These are phyloP conservation scores for Lutraria lutraria DNA, from an alignment of 2,888 invertebrate species.

Conservation along the genomic window DNA sequence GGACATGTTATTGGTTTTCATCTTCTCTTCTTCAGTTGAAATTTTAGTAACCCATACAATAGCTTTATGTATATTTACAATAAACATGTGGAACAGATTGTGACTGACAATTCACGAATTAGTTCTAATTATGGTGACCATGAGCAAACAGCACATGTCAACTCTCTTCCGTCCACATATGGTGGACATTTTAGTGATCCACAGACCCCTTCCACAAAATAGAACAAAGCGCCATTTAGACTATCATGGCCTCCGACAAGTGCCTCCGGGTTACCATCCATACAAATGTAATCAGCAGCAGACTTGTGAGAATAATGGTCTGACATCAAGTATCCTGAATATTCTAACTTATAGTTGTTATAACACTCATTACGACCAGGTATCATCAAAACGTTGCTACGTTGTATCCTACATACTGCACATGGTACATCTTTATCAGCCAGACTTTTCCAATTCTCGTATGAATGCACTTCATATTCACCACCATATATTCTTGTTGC, in stretches of 20 bases:
- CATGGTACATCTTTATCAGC: slow-evolving; percentile 29
- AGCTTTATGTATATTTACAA: no score
- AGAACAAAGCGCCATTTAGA: background rate
- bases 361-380: slow-evolving; percentile 26
- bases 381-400: slow-evolving; percentile 27
- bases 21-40: no score
- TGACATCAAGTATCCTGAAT: slow-evolving; percentile 32
- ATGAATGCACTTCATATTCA: background rate
- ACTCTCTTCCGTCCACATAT: slow-evolving; percentile 9
- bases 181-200: slow-evolving; percentile 30
- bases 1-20: no score
- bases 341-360: slow-evolving; percentile 20
- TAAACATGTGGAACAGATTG: no score
- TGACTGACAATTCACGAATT: no score
- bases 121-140: background rate
- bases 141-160: slow-evolving; percentile 34
- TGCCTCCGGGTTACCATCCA: background rate
- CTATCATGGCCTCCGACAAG: slow-evolving; percentile 7
- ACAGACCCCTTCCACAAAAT: slow-evolving; percentile 30
- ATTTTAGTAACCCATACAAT: no score
- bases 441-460: background rate
- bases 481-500: slow-evolving; percentile 2
- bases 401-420: slow-evolving; percentile 22
- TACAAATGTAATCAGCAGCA: slow-evolving; percentile 18
- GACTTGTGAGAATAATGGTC: background rate